Conservation (phyloP, 2,797 vertebrate species). For the Heteromormyrus szaboi region DNA sequence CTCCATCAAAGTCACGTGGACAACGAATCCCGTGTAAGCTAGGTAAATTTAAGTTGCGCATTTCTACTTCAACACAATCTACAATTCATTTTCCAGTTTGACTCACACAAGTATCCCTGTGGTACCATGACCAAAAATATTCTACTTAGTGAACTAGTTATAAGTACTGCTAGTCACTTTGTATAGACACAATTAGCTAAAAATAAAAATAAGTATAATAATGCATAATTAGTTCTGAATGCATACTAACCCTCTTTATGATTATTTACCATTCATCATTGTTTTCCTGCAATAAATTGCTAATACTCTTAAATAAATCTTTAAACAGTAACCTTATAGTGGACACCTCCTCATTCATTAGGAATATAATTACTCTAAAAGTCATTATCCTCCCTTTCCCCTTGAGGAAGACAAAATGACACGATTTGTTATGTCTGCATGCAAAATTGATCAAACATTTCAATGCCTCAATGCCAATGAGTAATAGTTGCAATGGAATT, state of each 20-base stretch:
- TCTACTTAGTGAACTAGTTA: neutral
- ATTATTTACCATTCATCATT: neutral
- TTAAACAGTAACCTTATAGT: neutral
- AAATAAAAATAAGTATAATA: neutral
- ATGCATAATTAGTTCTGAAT: neutral
- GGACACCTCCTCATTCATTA: conserved; percentile 18
- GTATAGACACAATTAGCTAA: neutral
- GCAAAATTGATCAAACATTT: conserved; percentile 25
- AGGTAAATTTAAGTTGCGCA: neutral
- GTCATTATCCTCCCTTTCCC: conserved; percentile 26
- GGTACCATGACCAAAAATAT: neutral
- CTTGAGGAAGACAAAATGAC: conserved; percentile 22
- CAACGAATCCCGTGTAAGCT: neutral
- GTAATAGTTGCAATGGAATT: neutral
- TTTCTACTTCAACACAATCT: neutral
- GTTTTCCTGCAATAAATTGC: neutral
- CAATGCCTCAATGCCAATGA: conserved; percentile 15
- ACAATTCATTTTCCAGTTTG: neutral
- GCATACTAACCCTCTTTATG: neutral
- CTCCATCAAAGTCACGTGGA: neutral
- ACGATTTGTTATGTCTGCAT: conserved; percentile 10
- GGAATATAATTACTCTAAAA: conserved; percentile 26
- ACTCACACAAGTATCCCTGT: neutral
- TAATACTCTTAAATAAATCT: neutral
- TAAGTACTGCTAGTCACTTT: neutral